phyloP scores from a whole-genome alignment of 1,140 invertebrate genomes.

The Neodiprion virginianus region DNA sequence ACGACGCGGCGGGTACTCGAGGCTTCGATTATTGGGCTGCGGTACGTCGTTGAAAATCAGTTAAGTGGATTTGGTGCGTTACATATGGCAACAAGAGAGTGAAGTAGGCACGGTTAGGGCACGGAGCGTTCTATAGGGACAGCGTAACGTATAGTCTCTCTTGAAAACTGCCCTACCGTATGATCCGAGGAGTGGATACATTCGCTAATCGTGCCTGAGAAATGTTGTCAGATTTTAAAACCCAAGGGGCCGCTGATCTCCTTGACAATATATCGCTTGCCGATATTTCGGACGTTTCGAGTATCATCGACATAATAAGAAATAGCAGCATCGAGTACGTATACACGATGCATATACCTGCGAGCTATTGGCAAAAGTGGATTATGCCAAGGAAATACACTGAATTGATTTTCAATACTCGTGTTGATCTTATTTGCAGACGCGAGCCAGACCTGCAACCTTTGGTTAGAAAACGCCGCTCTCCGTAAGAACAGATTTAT shows the following conservation, averaged over 20 bases:
- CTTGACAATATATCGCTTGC: too few relatives aligned
- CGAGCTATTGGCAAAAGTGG: too few relatives aligned
- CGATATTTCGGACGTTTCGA: too few relatives aligned
- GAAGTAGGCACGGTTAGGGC: too few relatives aligned
- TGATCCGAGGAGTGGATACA: not conserved
- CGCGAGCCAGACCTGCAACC: not conserved
- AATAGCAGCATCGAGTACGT: too few relatives aligned
- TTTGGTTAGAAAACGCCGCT: not conserved
- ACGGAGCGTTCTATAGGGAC: too few relatives aligned
- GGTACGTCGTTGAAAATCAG: slow-evolving; percentile 4
- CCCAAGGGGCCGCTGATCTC: too few relatives aligned
- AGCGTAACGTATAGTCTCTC: not conserved
- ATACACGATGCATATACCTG: too few relatives aligned
- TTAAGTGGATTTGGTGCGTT: slow-evolving; percentile 7
- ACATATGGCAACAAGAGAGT: not conserved
- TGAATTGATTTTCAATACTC: slow-evolving; percentile 1
- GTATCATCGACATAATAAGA: too few relatives aligned
- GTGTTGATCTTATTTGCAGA: not conserved
- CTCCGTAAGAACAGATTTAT: too few relatives aligned
- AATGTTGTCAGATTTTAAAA: too few relatives aligned
- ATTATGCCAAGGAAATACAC: not conserved
- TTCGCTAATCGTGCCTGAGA: too few relatives aligned
- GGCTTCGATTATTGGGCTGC: not conserved
- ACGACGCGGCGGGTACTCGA: not conserved
- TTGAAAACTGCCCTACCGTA: not conserved